These are phyloP conservation scores for Psittacula cyanocephala DNA, from an alignment of 2,113 vertebrate species.

Conservation along the genomic window DNA sequence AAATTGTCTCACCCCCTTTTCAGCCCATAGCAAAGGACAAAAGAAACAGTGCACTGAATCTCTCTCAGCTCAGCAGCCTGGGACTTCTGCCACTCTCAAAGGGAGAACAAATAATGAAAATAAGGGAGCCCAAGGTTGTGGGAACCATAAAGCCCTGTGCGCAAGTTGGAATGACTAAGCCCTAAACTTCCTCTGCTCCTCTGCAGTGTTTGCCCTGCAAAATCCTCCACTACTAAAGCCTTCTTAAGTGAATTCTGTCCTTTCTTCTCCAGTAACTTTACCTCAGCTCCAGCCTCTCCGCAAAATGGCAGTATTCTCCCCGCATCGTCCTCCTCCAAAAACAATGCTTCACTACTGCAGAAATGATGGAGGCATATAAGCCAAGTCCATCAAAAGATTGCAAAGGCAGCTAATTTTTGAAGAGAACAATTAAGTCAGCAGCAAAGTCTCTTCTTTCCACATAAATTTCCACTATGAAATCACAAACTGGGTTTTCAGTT, in stretches of 20 bases:
- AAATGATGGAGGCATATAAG: not conserved
- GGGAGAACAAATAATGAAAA: not conserved
- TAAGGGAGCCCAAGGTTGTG: rapidly evolving
- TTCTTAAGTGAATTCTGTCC: not conserved
- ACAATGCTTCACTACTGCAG: not conserved
- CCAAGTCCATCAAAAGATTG: not conserved
- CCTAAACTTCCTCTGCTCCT: not conserved
- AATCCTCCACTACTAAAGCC: not conserved
- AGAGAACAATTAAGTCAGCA: not conserved
- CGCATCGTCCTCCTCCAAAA: not conserved
- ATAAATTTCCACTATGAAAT: not conserved
- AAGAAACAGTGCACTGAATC: not conserved
- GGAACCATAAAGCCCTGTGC: rapidly evolving
- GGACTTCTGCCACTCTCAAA: not conserved
- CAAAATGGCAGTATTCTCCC: not conserved
- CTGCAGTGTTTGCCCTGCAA: not conserved
- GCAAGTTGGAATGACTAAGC: not conserved
- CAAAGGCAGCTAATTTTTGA: not conserved
- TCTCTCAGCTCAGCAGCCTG: not conserved
- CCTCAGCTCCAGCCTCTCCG: not conserved
- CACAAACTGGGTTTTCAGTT: not conserved
- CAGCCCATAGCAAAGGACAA: not conserved
- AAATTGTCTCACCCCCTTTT: not conserved
- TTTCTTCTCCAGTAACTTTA: not conserved
- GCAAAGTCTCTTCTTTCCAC: not conserved